phyloP scores from a whole-genome alignment of 2,113 vertebrate genomes.

The Xerus inauris region DNA sequence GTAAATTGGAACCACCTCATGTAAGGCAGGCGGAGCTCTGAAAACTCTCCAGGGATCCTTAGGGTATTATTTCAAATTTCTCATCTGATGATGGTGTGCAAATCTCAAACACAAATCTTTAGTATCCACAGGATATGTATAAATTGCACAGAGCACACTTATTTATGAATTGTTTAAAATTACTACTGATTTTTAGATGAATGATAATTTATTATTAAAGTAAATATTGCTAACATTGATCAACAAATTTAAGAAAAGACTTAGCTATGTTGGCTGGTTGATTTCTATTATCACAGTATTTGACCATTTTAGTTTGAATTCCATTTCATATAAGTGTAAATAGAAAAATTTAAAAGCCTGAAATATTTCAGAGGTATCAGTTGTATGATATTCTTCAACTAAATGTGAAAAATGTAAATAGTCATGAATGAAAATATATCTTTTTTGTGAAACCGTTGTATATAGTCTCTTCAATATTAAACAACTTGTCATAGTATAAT shows the following conservation, averaged over 20 bases:
- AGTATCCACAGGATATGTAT: slow-evolving; percentile 78
- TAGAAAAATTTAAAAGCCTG: slow-evolving; percentile 78
- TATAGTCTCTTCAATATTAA: slow-evolving; percentile 58
- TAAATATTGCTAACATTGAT: slow-evolving; percentile 74
- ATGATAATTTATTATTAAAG: slow-evolving; percentile 86
- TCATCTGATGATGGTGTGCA: slow-evolving; percentile 58
- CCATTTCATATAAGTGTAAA: slow-evolving; percentile 83
- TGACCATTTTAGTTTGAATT: slow-evolving; percentile 69
- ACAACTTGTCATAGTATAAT: neutral
- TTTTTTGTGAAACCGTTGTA: slow-evolving; percentile 77
- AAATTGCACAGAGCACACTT: slow-evolving; percentile 84
- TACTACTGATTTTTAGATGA: slow-evolving; percentile 87
- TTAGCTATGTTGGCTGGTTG: slow-evolving; percentile 53
- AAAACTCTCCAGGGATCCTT: slow-evolving; percentile 67
- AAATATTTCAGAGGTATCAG: slow-evolving; percentile 77
- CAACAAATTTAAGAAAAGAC: slow-evolving; percentile 25
- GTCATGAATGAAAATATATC: slow-evolving; percentile 78
- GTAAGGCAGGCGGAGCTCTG: slow-evolving; percentile 90
- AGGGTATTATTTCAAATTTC: slow-evolving; percentile 4
- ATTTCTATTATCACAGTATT: slow-evolving; percentile 45
- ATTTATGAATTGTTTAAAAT: slow-evolving; percentile 85
- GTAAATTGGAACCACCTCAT: slow-evolving; percentile 93
- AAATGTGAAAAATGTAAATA: slow-evolving; percentile 87
- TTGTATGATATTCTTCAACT: slow-evolving; percentile 89
- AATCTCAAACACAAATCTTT: slow-evolving; percentile 69